phyloP scores from a whole-genome alignment of 2,113 vertebrate genomes.

The Dasyornis broadbenti region DNA sequence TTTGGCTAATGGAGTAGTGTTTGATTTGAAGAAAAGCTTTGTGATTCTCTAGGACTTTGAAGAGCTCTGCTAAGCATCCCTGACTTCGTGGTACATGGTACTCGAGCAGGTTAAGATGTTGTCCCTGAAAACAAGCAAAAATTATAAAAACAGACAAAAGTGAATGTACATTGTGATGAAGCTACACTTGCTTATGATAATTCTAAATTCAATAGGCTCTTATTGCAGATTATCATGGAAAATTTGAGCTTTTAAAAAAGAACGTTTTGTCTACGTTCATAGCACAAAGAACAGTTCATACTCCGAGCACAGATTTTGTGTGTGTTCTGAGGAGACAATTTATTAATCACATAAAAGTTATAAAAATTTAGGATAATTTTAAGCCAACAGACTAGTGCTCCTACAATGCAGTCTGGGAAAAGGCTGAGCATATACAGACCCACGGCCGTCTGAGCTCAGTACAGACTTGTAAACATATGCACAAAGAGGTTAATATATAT shows the following conservation, averaged over 20 bases:
- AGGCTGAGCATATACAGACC: neutral
- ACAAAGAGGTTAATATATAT: neutral
- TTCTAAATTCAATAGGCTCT: neutral
- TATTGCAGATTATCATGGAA: neutral
- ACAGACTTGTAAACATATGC: neutral
- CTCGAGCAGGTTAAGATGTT: constrained; percentile 55
- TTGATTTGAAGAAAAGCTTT: constrained; percentile 44
- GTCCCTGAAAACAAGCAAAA: constrained; percentile 37
- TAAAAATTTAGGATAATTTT: neutral
- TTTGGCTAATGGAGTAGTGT: constrained; percentile 66
- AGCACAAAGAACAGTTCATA: neutral
- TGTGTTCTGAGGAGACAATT: neutral
- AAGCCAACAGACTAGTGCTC: neutral
- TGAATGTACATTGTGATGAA: neutral
- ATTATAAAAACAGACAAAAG: neutral
- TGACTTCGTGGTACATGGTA: constrained; percentile 51
- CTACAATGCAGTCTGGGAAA: neutral
- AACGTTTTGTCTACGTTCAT: neutral
- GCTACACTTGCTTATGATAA: neutral
- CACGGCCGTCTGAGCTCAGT: neutral
- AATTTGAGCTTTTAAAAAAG: neutral
- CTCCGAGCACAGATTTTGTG: neutral
- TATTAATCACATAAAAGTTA: neutral
- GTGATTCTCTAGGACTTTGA: constrained; percentile 61
- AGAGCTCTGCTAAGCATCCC: constrained; percentile 59